These are phyloP conservation scores for Probosciger aterrimus DNA, from an alignment of 2,113 vertebrate genomes.

Conservation along the genomic window DNA sequence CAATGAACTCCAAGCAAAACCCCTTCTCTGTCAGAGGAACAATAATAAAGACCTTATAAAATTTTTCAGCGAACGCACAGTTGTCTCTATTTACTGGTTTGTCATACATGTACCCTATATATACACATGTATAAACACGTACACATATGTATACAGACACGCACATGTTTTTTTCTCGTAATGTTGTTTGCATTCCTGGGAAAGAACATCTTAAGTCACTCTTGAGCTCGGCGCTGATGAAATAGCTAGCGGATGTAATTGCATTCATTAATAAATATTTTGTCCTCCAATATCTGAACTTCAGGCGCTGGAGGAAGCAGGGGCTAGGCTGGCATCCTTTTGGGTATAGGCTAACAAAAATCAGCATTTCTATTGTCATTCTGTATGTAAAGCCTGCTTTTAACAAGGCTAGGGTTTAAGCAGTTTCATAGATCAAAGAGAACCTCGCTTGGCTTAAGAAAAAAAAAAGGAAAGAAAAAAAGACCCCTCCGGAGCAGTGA, in stretches of 20 bases:
- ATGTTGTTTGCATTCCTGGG: not conserved
- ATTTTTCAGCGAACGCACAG: not conserved
- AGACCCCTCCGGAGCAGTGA: slow-evolving; percentile 50
- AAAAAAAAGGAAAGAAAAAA: not conserved
- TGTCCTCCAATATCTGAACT: not conserved
- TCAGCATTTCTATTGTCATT: slow-evolving; percentile 54
- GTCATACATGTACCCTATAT: not conserved
- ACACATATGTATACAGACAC: accelerated
- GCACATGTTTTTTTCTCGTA: accelerated
- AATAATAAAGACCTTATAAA: not conserved
- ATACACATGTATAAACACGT: not conserved
- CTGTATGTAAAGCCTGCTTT: slow-evolving; percentile 52
- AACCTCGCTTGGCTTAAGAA: slow-evolving; percentile 19
- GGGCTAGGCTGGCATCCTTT: slow-evolving; percentile 1
- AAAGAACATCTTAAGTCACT: not conserved
- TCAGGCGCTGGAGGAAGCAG: not conserved
- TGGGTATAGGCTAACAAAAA: slow-evolving; percentile 57
- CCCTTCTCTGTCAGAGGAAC: not conserved
- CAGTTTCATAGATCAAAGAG: slow-evolving; percentile 65
- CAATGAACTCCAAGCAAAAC: not conserved
- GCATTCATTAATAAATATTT: not conserved
- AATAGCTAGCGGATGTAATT: not conserved
- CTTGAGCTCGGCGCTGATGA: not conserved
- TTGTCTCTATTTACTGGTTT: not conserved
- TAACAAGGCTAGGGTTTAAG: slow-evolving; percentile 52